Conservation (phyloP, 2,797 vertebrate genomes). For the Melanotaenia nigrans region DNA sequence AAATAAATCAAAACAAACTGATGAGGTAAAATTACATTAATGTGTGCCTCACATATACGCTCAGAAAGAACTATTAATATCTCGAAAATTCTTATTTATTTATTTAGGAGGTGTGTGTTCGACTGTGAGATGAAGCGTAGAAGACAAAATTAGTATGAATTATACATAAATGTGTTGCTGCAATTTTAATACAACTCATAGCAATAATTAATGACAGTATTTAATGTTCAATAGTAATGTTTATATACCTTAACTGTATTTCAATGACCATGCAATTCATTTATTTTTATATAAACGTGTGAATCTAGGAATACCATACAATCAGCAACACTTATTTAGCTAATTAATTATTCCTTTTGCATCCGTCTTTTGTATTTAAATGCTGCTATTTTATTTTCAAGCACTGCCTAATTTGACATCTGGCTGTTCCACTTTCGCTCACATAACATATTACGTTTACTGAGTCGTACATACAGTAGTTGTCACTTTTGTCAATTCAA, state of each 20-base stretch:
- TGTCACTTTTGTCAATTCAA: conserved; percentile 56
- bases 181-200: conserved; percentile 29
- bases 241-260: conserved; percentile 10
- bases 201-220: conserved; percentile 27
- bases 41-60: background rate
- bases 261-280: conserved; percentile 18
- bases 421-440: conserved; percentile 31
- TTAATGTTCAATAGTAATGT: conserved; percentile 17
- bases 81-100: background rate
- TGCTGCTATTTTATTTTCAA: background rate
- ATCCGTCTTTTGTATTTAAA: conserved; percentile 8
- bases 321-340: background rate
- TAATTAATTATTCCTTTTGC: conserved; percentile 1
- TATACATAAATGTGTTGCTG: conserved; percentile 15
- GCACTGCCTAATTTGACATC: conserved; percentile 19
- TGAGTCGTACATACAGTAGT: conserved; percentile 26
- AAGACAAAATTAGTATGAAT: conserved; percentile 14
- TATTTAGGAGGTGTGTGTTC: conserved; percentile 1
- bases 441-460: conserved; percentile 18
- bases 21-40: conserved; percentile 6
- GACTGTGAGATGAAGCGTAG: conserved; percentile 7
- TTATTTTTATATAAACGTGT: conserved; percentile 2
- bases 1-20: conserved; percentile 15
- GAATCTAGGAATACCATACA: background rate
- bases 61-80: background rate